phyloP scores from a whole-genome alignment of 2,888 invertebrate species.

The Apomyelois bistriatella region DNA sequence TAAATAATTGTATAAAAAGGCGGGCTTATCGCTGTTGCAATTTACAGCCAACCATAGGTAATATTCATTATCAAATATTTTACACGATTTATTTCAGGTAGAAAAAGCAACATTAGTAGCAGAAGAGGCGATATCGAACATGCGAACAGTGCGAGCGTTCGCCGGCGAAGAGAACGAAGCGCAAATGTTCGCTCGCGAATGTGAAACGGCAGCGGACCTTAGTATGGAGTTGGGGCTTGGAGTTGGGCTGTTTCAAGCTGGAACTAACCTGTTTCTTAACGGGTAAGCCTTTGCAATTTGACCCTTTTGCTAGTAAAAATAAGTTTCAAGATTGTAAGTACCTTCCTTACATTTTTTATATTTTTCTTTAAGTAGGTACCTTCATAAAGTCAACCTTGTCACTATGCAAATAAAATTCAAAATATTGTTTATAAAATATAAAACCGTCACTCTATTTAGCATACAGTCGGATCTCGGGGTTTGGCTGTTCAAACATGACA shows the following conservation, averaged over 20 bases:
- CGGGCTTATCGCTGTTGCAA: no score
- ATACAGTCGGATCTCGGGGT: slow-evolving; percentile 93
- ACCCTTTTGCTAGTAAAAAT: no score
- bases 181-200: slow-evolving; percentile 85
- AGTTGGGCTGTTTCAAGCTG: slow-evolving; percentile 94
- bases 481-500: slow-evolving; percentile 93
- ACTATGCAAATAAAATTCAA: no score
- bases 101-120: slow-evolving; percentile 93
- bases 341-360: no score
- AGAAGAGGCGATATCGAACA: slow-evolving; percentile 95
- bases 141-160: slow-evolving; percentile 95
- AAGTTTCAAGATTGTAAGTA: no score
- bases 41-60: no score
- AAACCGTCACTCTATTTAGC: no score
- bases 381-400: no score
- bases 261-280: slow-evolving; percentile 91
- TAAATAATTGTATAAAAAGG: no score
- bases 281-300: no score
- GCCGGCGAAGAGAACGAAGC: slow-evolving; percentile 94
- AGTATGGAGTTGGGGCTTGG: slow-evolving; percentile 92
- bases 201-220: slow-evolving; percentile 84
- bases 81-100: slow-evolving; percentile 67
- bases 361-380: no score
- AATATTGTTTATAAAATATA: no score
- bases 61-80: neutral